phyloP scores from a whole-genome alignment of 2,797 vertebrate species.

The Peromyscus attwateri region DNA sequence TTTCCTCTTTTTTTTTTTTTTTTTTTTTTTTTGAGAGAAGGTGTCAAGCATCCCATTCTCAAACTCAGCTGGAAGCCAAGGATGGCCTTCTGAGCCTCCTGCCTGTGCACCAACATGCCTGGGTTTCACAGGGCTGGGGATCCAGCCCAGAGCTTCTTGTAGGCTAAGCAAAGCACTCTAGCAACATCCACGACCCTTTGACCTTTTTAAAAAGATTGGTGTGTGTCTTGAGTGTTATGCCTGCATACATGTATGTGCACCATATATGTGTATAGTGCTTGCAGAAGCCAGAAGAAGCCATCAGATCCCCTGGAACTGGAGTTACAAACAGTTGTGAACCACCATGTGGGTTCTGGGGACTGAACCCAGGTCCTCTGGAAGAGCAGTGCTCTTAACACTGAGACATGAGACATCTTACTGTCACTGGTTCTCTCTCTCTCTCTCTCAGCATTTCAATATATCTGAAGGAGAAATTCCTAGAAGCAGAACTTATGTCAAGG shows the following conservation, averaged over 20 bases:
- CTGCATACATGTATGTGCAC: neutral
- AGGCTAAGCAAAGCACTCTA: neutral
- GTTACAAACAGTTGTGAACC: neutral
- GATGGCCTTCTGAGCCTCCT: neutral
- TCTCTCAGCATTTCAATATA: neutral
- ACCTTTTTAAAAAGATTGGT: neutral
- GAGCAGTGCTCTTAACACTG: neutral
- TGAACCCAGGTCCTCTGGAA: neutral
- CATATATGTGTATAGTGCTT: neutral
- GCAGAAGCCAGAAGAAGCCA: neutral
- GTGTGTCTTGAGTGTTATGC: neutral
- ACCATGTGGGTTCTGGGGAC: neutral
- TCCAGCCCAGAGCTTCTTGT: too few relatives aligned
- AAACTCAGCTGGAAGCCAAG: neutral
- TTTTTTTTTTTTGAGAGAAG: neutral
- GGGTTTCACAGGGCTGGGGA: neutral
- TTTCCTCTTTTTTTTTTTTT: too few relatives aligned
- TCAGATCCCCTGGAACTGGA: neutral
- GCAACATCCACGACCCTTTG: neutral
- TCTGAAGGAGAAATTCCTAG: conserved; percentile 25
- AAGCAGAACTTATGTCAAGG: neutral
- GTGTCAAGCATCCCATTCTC: neutral
- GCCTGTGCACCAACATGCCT: neutral
- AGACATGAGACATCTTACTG: neutral
- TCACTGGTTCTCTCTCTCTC: too few relatives aligned